phyloP scores from a whole-genome alignment of 2,113 vertebrate species.

The Fukomys damarensis region DNA sequence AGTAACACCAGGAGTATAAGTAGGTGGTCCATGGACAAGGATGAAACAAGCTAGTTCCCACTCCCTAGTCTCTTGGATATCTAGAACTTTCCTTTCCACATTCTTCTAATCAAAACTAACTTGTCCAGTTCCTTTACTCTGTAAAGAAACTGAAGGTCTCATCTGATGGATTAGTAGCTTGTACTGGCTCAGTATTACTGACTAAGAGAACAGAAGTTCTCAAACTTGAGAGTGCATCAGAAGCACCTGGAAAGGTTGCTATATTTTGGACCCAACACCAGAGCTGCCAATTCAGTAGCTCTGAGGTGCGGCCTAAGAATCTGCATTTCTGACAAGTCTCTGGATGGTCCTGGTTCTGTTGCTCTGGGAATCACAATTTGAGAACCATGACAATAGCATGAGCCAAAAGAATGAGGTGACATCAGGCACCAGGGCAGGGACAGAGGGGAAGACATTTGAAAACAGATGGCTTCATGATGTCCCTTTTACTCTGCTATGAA shows the following conservation, averaged over 20 bases:
- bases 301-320: neutral
- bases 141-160: neutral
- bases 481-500: neutral
- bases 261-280: neutral
- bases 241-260: neutral
- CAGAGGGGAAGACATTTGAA: neutral
- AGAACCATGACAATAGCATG: neutral
- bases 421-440: neutral
- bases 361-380: neutral
- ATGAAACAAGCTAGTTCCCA: neutral
- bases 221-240: neutral
- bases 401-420: neutral
- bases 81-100: neutral
- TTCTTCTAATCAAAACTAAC: slow-evolving; percentile 11
- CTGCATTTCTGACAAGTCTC: slow-evolving; percentile 22
- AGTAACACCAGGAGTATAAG: neutral
- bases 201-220: neutral
- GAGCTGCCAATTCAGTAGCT: neutral
- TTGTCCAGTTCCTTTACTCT: neutral
- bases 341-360: neutral
- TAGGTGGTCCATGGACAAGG: neutral
- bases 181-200: neutral
- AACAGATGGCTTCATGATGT: neutral
- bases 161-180: neutral
- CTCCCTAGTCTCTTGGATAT: neutral